Evolutionary conservation across 2,888 invertebrate genomes (phyloP).

Genomic region (Cistogaster globosa): DNA sequence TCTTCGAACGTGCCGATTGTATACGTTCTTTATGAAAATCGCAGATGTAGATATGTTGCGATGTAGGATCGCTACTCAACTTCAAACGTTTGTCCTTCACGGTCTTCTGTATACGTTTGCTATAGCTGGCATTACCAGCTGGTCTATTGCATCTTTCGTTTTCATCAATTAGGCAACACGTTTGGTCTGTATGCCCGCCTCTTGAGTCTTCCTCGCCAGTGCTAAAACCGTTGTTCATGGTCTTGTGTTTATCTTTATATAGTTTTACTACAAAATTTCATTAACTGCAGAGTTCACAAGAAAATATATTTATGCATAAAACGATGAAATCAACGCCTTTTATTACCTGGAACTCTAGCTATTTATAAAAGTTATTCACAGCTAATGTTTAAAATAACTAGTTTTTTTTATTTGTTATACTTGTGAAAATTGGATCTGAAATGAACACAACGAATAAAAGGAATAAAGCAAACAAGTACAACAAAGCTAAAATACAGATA

Average conservation of each 20-base stretch:
- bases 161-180: conserved; percentile 96
- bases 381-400: conserved; percentile 1
- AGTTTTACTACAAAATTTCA: not conserved
- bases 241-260: conserved; percentile 46
- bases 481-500: conserved; percentile 14
- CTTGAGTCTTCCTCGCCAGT: conserved; percentile 95
- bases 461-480: conserved; percentile 21
- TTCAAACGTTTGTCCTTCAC: conserved; percentile 95
- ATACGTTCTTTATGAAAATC: conserved; percentile 98
- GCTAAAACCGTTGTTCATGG: conserved; percentile 93
- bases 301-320: no score
- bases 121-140: conserved; percentile 92
- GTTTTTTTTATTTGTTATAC: conserved; percentile 4
- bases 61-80: conserved; percentile 91
- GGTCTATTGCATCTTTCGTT: conserved; percentile 92
- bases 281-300: no score
- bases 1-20: conserved; percentile 96
- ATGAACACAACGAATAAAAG: conserved; percentile 14
- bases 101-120: conserved; percentile 97
- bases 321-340: not conserved
- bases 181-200: conserved; percentile 93
- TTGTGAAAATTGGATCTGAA: conserved; percentile 39
- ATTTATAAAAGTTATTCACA: not conserved
- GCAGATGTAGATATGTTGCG: conserved; percentile 97
- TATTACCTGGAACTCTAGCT: not conserved